Conservation (phyloP, 2,797 vertebrate genomes). For the Hypotaenidia okinawae region DNA sequence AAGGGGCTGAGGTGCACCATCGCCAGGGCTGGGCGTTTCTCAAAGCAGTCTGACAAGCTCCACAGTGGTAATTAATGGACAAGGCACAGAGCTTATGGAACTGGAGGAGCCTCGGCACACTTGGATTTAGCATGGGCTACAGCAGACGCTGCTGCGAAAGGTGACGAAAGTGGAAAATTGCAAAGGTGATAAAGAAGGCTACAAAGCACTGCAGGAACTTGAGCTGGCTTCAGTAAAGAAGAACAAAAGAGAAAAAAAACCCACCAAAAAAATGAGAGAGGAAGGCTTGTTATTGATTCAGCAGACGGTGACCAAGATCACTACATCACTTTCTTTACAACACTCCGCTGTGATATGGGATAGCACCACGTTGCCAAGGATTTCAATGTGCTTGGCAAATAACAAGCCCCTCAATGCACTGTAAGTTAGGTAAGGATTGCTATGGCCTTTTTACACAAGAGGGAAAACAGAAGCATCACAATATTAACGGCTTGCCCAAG, state of each 20-base stretch:
- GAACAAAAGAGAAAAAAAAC: accelerated
- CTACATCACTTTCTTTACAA: background rate
- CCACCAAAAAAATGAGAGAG: background rate
- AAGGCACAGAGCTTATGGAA: background rate
- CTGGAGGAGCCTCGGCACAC: background rate
- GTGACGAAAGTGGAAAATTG: background rate
- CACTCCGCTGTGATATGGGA: background rate
- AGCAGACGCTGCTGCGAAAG: background rate
- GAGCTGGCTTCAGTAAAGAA: background rate
- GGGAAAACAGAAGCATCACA: background rate
- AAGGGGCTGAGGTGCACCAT: background rate
- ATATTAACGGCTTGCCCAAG: background rate
- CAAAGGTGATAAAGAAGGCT: background rate
- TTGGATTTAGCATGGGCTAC: background rate
- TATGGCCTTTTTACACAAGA: background rate
- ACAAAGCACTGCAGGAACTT: background rate
- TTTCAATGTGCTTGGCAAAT: background rate
- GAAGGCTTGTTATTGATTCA: background rate
- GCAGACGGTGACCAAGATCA: background rate
- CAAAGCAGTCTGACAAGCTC: background rate
- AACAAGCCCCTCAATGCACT: background rate
- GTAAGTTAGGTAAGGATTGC: background rate
- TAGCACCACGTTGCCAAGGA: background rate
- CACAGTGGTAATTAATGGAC: background rate
- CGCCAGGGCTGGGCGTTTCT: background rate